Evolutionary conservation across 1,140 invertebrate genomes (phyloP), one percentile per base, ranked within the genome.

Genomic region (Pissodes strobi): DNA sequence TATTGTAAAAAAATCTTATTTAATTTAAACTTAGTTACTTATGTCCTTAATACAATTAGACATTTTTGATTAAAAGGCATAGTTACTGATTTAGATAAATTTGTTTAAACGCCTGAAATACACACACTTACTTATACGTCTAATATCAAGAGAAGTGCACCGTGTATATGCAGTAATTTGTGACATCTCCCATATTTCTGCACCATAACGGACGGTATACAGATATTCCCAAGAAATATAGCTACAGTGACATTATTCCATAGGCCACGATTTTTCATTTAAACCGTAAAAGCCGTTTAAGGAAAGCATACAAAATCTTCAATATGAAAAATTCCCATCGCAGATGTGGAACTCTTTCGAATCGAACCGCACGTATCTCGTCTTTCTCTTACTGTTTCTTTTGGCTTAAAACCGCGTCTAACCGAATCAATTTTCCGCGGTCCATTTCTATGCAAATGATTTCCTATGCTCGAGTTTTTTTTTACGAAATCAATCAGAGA

Each of bases 381-480:
- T 62, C 46, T 52, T 62, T 62, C 59, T 62, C 49, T 62, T 19
- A 43, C 13, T 21, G 27, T 52, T 52, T 41, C 38, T 41, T 62
- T 53, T 62, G 25, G 34, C 19, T 53, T 34, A 12, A 43, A 62
- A 62, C 59, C 46, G 37, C 59, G 37, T 52, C 48, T 45, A 45
- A 62, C 15, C 21, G 45, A 64, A 64, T 64, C 61, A 43, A 64
- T 64, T 57, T 64, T 64, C 61, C 51, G 34, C 52, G 61, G 51
- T 64, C 61, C 51, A 56, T 64, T 64, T 64, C 61, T 64, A 64
- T 64, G 61, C 61, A 56, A 64, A 64, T 64, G 13, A 56, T 64
- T 64, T 64, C 61, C 61, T 64, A 64, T 64, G 51, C 51, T 64
- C 61, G 51, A 56, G 12, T 64, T 64, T 64, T 52, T 52, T 64